Conservation (phyloP, 2,113 vertebrate genomes). For the Trogon surrucura region DNA sequence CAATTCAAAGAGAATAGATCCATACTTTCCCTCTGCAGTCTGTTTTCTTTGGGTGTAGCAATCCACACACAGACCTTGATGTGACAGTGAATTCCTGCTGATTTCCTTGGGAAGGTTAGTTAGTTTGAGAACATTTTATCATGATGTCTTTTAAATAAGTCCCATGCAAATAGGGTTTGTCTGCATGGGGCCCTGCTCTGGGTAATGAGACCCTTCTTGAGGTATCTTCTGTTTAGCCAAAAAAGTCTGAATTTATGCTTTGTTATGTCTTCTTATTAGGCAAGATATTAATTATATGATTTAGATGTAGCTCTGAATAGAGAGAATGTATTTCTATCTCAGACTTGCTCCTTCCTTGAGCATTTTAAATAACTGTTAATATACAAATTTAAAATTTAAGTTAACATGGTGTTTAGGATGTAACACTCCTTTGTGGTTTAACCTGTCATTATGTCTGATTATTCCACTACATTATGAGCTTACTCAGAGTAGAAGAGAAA, state of each 20-base stretch:
- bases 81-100: background rate
- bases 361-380: slow-evolving; percentile 27
- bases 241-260: background rate
- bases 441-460: slow-evolving; percentile 57
- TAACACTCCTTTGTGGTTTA: slow-evolving; percentile 55
- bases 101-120: background rate
- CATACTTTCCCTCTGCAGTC: background rate
- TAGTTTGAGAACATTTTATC: background rate
- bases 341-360: background rate
- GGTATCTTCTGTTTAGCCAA: background rate
- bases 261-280: background rate
- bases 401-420: slow-evolving; percentile 55
- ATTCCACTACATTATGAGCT: slow-evolving; percentile 55
- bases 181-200: background rate
- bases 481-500: slow-evolving; percentile 62
- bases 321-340: background rate
- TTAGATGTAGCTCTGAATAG: background rate
- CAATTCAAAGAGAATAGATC: background rate
- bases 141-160: background rate
- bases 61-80: background rate
- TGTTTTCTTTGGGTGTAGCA: background rate
- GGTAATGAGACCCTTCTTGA: background rate
- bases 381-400: slow-evolving; percentile 28
- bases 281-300: background rate
- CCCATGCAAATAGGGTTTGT: background rate